phyloP scores from a whole-genome alignment of 2,888 invertebrate species.

The Lampropteryx suffumata region DNA sequence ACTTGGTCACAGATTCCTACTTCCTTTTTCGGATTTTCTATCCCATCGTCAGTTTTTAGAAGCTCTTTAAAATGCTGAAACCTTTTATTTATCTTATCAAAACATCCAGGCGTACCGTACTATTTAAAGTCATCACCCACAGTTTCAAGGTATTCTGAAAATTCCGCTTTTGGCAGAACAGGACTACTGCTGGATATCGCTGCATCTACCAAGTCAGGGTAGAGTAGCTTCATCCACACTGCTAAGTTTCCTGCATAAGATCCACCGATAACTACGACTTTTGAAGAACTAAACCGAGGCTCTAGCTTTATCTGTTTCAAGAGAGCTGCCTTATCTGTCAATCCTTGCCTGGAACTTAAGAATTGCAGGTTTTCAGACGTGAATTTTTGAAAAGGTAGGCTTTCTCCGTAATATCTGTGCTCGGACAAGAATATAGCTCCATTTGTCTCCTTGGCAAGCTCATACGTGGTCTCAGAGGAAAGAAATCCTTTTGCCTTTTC shows the following conservation, averaged over 20 bases:
- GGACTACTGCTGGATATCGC: slow-evolving; percentile 71
- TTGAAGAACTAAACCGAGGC: slow-evolving; percentile 49
- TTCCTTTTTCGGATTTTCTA: slow-evolving; percentile 54
- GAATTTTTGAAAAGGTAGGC: slow-evolving; percentile 57
- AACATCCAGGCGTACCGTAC: slow-evolving; percentile 56
- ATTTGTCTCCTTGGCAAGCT: slow-evolving; percentile 66
- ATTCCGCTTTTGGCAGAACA: slow-evolving; percentile 67
- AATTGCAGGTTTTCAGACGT: slow-evolving; percentile 56
- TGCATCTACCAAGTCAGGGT: slow-evolving; percentile 65
- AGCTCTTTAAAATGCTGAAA: slow-evolving; percentile 55
- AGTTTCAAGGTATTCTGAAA: slow-evolving; percentile 66
- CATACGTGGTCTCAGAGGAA: slow-evolving; percentile 56
- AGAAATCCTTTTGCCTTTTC: slow-evolving; percentile 44
- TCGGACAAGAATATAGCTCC: slow-evolving; percentile 66
- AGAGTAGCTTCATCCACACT: slow-evolving; percentile 66
- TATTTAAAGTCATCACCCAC: slow-evolving; percentile 64
- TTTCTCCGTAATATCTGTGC: slow-evolving; percentile 71
- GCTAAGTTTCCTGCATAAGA: slow-evolving; percentile 73
- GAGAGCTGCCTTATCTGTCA: slow-evolving; percentile 63
- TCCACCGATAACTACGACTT: slow-evolving; percentile 68
- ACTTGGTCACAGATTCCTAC: slow-evolving; percentile 60
- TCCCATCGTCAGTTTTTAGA: slow-evolving; percentile 53
- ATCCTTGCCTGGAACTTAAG: slow-evolving; percentile 63
- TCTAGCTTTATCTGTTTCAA: slow-evolving; percentile 50
- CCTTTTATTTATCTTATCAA: slow-evolving; percentile 47